Evolutionary conservation across 2,888 invertebrate genomes (phyloP).

Genomic region (Aporophyla lueneburgensis): DNA sequence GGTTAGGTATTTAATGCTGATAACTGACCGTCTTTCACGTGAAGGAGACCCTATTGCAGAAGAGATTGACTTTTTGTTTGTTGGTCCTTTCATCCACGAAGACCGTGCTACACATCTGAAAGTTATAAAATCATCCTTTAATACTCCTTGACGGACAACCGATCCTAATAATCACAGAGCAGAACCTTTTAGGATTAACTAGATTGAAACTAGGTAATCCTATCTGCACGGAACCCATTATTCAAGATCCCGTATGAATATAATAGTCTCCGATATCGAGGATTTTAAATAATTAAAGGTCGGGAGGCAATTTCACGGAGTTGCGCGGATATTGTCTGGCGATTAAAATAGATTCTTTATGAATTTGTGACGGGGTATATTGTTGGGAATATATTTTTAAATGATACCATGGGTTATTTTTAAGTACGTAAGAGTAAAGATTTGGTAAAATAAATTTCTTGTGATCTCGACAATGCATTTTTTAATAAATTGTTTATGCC

Average conservation of each 20-base stretch:
- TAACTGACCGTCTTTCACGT: not conserved
- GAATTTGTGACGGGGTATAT: conserved; percentile 6
- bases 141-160: conserved; percentile 11
- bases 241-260: conserved; percentile 57
- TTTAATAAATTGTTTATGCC: not conserved
- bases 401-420: not conserved
- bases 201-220: conserved; percentile 63
- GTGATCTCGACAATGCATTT: too few relatives aligned
- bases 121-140: not conserved
- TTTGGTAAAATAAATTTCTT: not conserved
- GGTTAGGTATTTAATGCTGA: not conserved
- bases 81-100: not conserved
- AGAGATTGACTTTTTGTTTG: too few relatives aligned
- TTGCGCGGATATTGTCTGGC: conserved; percentile 30
- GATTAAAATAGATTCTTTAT: conserved; percentile 49
- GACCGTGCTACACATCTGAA: too few relatives aligned
- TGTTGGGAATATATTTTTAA: not conserved
- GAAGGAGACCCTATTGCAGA: not conserved
- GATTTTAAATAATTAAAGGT: conserved; percentile 62
- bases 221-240: conserved; percentile 57
- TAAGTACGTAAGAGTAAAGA: not conserved
- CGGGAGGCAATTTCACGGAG: conserved; percentile 45
- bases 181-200: conserved; percentile 56
- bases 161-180: conserved; percentile 19
- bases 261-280: conserved; percentile 48